phyloP scores from a whole-genome alignment of 2,888 invertebrate species.

The Horisme vitalbata region DNA sequence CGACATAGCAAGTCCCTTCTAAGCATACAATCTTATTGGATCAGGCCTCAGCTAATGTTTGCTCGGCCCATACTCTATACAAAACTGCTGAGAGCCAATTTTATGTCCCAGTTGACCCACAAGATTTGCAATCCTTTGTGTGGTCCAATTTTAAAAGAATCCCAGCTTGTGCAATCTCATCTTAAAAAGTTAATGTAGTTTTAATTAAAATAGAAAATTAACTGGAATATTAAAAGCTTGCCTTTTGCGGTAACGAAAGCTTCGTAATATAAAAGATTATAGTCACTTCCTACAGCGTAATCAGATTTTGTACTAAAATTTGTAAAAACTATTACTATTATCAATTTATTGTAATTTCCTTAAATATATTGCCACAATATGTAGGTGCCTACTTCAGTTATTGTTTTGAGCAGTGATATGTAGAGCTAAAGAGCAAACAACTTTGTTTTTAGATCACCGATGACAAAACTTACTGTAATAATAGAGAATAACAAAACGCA shows the following conservation, averaged over 20 bases:
- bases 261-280: not conserved
- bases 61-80: slow-evolving; percentile 48
- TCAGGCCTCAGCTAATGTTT: slow-evolving; percentile 63
- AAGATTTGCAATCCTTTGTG: slow-evolving; percentile 47
- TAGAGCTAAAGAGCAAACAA: too few species aligned
- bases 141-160: slow-evolving; percentile 22
- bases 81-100: slow-evolving; percentile 61
- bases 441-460: too few species aligned
- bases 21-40: slow-evolving; percentile 67
- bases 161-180: slow-evolving; percentile 14
- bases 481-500: too few species aligned
- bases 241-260: not conserved
- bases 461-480: too few species aligned
- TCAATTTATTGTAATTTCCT: too few species aligned
- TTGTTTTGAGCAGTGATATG: too few species aligned
- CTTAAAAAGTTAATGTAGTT: slow-evolving; percentile 13
- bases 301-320: too few species aligned
- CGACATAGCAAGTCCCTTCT: slow-evolving; percentile 46
- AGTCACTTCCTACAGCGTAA: too few species aligned
- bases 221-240: slow-evolving; percentile 6
- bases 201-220: slow-evolving; percentile 23
- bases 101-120: slow-evolving; percentile 54
- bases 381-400: too few species aligned
- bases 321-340: too few species aligned
- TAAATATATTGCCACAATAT: too few species aligned